These are phyloP conservation scores for Branchipolynoe longqiensis DNA, from an alignment of 2,888 invertebrate species.

Conservation along the genomic window DNA sequence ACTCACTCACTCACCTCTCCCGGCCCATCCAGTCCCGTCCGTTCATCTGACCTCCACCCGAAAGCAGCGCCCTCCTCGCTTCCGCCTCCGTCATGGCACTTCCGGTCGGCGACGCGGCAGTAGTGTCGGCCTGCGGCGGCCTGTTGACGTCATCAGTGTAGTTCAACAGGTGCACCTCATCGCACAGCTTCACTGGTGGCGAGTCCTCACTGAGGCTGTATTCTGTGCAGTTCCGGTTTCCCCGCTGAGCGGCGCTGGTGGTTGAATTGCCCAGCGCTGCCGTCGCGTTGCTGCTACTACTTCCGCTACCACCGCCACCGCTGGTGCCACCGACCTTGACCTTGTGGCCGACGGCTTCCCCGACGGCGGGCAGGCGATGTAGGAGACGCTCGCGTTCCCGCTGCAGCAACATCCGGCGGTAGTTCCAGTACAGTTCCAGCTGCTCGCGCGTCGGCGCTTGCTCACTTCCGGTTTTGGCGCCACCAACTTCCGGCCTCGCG, in stretches of 20 bases:
- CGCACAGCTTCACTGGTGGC: conserved; percentile 5
- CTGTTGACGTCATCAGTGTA: not conserved
- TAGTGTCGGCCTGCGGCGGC: too few relatives aligned
- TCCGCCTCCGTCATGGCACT: conserved; percentile 3
- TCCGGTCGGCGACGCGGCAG: not conserved
- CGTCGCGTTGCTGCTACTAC: too few relatives aligned
- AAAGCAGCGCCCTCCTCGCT: not conserved
- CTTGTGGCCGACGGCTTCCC: not conserved
- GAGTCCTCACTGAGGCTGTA: conserved; percentile 14
- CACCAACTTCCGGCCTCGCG: too few relatives aligned
- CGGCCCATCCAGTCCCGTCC: conserved; percentile 7
- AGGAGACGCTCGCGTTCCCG: conserved; percentile 36
- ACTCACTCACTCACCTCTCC: conserved; percentile 40
- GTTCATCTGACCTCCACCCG: not conserved
- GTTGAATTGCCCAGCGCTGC: not conserved
- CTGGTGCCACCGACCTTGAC: too few relatives aligned
- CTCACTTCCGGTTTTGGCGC: too few relatives aligned
- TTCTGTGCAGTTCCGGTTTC: conserved; percentile 18
- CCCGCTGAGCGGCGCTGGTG: not conserved
- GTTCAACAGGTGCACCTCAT: conserved; percentile 42
- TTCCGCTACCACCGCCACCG: too few relatives aligned
- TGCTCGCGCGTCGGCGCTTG: not conserved
- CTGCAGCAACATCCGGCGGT: conserved; percentile 26
- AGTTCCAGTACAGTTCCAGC: conserved; percentile 12
- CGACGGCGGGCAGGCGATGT: conserved; percentile 1